A percentile compares a stretch with the other conserved stretches of the same genome.
Evolutionary conservation across 2,888 invertebrate species (phyloP).

Genomic region (Leptinotarsa juncta): DNA sequence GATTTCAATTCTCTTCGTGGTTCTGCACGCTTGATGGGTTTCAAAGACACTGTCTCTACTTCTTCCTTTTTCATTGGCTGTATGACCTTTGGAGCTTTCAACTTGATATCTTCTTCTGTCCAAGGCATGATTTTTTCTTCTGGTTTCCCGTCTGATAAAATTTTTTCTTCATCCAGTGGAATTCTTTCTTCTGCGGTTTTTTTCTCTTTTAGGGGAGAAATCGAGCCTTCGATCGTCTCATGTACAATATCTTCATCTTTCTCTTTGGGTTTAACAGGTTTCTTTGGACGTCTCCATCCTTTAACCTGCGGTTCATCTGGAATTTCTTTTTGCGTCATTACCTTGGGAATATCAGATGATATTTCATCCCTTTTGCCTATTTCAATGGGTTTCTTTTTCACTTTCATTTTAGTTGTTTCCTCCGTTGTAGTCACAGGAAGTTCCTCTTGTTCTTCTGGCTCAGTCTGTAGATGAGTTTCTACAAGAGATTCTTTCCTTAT

Average conservation of each 20-base stretch:
- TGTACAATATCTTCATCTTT: constrained; percentile 49
- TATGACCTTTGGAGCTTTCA: constrained; percentile 61
- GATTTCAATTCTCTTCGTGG: constrained; percentile 42
- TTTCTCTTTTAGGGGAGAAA: not conserved
- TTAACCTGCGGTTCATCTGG: constrained; percentile 62
- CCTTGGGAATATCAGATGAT: not conserved
- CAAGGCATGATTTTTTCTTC: constrained; percentile 64
- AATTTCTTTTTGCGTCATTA: not conserved
- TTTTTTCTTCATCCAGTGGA: constrained; percentile 4
- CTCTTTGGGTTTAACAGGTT: constrained; percentile 33
- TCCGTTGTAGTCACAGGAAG: constrained; percentile 55
- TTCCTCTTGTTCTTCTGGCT: constrained; percentile 44
- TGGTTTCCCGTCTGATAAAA: constrained; percentile 37
- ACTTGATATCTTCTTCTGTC: constrained; percentile 73
- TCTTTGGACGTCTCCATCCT: constrained; percentile 49
- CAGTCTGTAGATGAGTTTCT: constrained; percentile 1
- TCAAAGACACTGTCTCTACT: constrained; percentile 49
- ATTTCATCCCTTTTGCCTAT: not conserved
- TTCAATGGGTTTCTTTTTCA: not conserved
- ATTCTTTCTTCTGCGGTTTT: constrained; percentile 44
- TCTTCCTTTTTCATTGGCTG: constrained; percentile 51
- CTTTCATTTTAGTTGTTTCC: constrained; percentile 53
- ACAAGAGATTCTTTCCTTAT: constrained; percentile 26
- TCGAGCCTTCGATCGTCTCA: constrained; percentile 59
- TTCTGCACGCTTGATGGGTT: constrained; percentile 36